Evolutionary conservation across 2,888 invertebrate species (phyloP), one percentile per base, ranked within the genome.

Genomic region (Chaetogeoica ovagalla): DNA sequence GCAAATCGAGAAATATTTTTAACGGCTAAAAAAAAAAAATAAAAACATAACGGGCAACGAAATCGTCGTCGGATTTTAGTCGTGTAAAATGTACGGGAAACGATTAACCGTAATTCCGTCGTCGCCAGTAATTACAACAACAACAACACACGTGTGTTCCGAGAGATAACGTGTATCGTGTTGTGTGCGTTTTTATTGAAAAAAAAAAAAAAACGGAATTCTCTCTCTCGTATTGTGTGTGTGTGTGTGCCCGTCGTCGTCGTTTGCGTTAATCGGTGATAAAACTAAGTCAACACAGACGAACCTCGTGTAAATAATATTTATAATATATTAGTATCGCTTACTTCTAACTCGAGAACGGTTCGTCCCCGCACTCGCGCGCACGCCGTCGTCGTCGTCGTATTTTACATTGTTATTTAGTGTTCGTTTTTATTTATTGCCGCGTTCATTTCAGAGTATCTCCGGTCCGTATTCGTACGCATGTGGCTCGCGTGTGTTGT

Each of bases 261-360:
- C 9, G 55, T 43, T 52, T 30, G 11, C 11, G 19, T 68, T 19
- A 30, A 17, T 66, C 43, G 19, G 30, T 8, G 19, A 30, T 55
- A 55, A n/a, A 69, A 69, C 19, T 69, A 55, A 69, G 55, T 55
- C 30, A 69, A 55, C 30, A 17, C 30, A 17, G 52, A 68, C 17
- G 11, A 48, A 66, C 43, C 11, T 48, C 48, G 48, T 48, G 21
- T 66, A 48, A 66, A 23, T 9, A 23, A 13, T 60, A 48, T 30
- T 30, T 30, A 30, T 30, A 30, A 30, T 30, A 30, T 30, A 30
- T 66, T 65, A 65, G 39, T 15, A 48, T 7, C 13, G 17, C 23
- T 17, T n/a, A 59, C 59, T 1, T 21, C 21, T 8, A 57, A n/a
- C 59, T 59, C 59, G 59, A 21, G 59, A 59, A 8, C 19, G 23